These are phyloP conservation scores for Clamator glandarius DNA, from an alignment of 2,797 vertebrate species.

Conservation along the genomic window DNA sequence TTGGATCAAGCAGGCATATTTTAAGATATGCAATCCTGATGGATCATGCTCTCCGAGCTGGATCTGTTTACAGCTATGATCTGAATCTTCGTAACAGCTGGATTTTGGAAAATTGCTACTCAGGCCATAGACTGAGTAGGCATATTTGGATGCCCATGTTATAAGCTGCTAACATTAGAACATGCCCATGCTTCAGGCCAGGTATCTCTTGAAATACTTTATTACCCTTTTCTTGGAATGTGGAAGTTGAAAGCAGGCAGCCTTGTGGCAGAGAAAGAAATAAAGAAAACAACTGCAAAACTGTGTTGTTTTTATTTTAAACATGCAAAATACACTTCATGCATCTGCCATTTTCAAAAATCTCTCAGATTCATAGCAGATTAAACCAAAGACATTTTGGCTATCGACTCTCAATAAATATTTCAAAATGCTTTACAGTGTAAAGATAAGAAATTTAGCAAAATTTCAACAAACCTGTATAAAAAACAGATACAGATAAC, in stretches of 20 bases:
- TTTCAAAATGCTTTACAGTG: conserved; percentile 93
- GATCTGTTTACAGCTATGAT: neutral
- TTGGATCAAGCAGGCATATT: neutral
- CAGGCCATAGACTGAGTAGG: neutral
- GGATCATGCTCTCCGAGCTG: neutral
- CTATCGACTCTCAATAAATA: conserved; percentile 79
- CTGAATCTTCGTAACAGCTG: neutral
- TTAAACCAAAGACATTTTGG: conserved; percentile 80
- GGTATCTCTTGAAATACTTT: neutral
- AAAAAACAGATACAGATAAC: conserved; percentile 89
- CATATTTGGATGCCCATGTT: neutral
- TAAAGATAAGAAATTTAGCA: conserved; percentile 99
- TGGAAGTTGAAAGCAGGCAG: conserved; percentile 26
- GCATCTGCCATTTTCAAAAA: conserved; percentile 82
- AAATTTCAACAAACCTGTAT: conserved; percentile 95
- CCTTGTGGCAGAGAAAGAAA: conserved; percentile 61
- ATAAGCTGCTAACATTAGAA: neutral
- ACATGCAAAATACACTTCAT: conserved; percentile 98
- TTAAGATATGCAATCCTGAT: neutral
- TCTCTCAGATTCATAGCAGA: conserved; percentile 79
- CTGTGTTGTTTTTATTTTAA: conserved; percentile 87
- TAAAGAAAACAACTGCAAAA: conserved; percentile 80
- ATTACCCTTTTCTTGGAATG: neutral
- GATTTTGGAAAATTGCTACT: neutral
- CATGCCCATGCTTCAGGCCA: neutral